Conservation (phyloP, 1,140 invertebrate genomes). For the Stegodyphus dumicola region DNA sequence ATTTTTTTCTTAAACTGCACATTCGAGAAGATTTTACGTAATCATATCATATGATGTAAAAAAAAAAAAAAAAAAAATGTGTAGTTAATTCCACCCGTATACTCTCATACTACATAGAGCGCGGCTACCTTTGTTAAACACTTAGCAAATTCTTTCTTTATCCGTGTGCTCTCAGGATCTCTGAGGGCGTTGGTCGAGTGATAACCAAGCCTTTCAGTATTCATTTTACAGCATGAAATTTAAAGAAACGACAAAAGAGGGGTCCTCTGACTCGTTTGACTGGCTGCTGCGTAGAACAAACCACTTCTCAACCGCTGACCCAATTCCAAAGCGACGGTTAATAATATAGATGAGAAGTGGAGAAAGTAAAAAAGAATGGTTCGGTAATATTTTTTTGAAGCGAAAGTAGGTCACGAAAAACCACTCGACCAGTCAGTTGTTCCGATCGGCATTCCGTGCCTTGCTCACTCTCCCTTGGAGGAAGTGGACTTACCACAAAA, state of each 20-base stretch:
- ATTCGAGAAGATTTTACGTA: too few species aligned
- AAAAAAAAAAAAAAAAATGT: too few species aligned
- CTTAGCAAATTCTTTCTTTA: background rate
- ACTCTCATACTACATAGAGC: background rate
- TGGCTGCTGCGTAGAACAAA: conserved; percentile 11
- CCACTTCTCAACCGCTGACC: conserved; percentile 32
- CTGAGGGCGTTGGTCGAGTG: conserved; percentile 8
- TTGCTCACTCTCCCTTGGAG: conserved; percentile 12
- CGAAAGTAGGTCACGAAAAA: conserved; percentile 51
- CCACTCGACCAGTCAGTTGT: conserved; percentile 26
- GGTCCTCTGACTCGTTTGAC: conserved; percentile 11
- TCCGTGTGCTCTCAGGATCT: background rate
- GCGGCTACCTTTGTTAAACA: background rate
- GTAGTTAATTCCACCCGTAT: too few species aligned
- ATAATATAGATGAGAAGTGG: conserved; percentile 12
- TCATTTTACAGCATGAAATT: background rate
- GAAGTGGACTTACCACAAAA: conserved; percentile 9
- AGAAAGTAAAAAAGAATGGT: conserved; percentile 11
- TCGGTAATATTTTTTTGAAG: background rate
- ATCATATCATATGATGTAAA: too few species aligned
- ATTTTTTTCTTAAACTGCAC: too few species aligned
- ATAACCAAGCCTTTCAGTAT: background rate
- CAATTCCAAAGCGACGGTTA: conserved; percentile 16
- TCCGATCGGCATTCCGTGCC: conserved; percentile 15
- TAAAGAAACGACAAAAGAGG: background rate